Evolutionary conservation across 2,113 vertebrate genomes (phyloP), one percentile per base, ranked within the genome.

Genomic region (Epinephelus cyanopodus): DNA sequence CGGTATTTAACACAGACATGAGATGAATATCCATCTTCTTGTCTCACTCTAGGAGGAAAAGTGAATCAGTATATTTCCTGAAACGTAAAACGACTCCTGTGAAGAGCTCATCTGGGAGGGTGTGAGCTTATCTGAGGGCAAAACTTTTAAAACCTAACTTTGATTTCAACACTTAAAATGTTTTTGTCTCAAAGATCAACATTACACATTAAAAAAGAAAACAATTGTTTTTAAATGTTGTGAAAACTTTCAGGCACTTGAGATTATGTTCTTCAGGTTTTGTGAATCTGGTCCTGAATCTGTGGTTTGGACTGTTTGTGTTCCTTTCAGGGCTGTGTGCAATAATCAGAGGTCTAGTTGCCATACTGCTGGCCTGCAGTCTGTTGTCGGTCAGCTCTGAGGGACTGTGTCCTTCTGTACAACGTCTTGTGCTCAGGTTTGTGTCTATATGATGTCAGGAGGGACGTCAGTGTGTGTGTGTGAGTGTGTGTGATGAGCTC

Each of bases 311-410:
- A 23, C 42, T 7, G 29, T 56, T 57, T 13, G 5, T 42, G 48
- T 75, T 18, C 57, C 4, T 58, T 42, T 65, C 39, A 2, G 81
- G 81, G 33, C 54, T 58, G 74, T 61, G 61, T 77, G 79, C 79
- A 86, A 74, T 74, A 78, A 77, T 60, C 25, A 33, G 48, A 63
- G 27, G 72, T 61, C 2, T 18, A 10, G 27, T n/a, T 66, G 61
- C 27, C 25, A 11, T 13, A 14, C 27, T 37, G 33, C 33, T 37
- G 33, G 29, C 19, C 63, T 52, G 45, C 18, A 67, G 66, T n/a
- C 18, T 68, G 57, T 11, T 21, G 47, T 25, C 42, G 42, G 42
- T 45, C 25, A n/a, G 21, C 37, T 27, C 18, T 47, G 17, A 39
- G 13, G 19, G 42, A 25, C 23, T 4, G n/a, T 1, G 52, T 56